Evolutionary conservation across 2,113 vertebrate species (phyloP).

Genomic region (Myotis brandtii): DNA sequence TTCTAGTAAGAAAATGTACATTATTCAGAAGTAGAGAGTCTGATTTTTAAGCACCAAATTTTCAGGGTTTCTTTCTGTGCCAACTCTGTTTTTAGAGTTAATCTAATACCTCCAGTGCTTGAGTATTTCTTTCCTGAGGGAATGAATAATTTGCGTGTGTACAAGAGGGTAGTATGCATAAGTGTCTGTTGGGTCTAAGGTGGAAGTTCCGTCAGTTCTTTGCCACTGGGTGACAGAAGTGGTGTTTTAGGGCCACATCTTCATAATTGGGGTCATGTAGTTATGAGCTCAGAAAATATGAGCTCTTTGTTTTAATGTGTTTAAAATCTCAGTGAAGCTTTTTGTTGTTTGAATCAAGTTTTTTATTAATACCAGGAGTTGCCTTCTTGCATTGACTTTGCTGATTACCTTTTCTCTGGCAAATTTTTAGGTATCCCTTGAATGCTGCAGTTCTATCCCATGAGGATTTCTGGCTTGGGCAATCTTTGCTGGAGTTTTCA

Average conservation of each 20-base stretch:
- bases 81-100: neutral
- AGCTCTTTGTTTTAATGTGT: neutral
- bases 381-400: neutral
- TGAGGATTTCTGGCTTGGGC: neutral
- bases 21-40: neutral
- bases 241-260: neutral
- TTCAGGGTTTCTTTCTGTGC: neutral
- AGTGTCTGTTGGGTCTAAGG: neutral
- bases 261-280: neutral
- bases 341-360: neutral
- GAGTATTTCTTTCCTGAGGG: neutral
- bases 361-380: neutral
- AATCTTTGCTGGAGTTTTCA: neutral
- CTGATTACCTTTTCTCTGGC: neutral
- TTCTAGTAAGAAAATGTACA: neutral
- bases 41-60: neutral
- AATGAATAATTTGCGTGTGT: neutral
- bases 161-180: neutral
- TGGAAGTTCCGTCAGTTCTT: neutral
- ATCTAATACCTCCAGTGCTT: neutral
- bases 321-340: neutral
- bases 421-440: neutral
- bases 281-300: neutral
- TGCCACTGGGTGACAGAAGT: neutral
- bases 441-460: neutral